Conservation (phyloP, 2,113 vertebrate species). For the Scytalopus superciliaris region DNA sequence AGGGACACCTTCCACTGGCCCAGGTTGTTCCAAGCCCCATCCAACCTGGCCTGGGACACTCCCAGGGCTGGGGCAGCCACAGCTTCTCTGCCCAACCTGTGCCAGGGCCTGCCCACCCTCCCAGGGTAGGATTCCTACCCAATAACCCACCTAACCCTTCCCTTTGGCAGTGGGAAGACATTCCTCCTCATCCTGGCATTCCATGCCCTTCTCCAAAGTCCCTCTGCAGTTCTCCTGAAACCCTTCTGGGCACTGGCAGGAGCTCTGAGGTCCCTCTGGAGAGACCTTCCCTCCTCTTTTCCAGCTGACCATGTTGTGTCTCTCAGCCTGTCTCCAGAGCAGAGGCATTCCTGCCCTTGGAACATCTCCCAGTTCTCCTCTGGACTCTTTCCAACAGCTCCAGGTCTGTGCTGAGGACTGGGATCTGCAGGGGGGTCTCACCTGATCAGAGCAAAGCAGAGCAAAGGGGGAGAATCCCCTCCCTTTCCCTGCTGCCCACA, state of each 20-base stretch:
- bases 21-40: rapidly evolving
- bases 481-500: not conserved
- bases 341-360: not conserved
- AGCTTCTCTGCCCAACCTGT: not conserved
- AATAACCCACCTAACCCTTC: rapidly evolving
- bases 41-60: not conserved
- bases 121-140: rapidly evolving
- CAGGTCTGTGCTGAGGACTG: no score
- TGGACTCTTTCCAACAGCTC: not conserved
- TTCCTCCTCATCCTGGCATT: not conserved
- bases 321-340: not conserved
- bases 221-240: not conserved
- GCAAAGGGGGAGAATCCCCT: not conserved
- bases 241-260: not conserved
- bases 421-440: no score
- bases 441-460: no score
- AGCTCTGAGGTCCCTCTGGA: not conserved
- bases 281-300: not conserved
- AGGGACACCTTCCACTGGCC: not conserved
- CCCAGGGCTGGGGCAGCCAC: not conserved
- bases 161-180: no score
- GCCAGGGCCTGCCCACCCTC: rapidly evolving
- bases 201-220: rapidly evolving
- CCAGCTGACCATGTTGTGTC: not conserved
- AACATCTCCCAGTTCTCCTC: not conserved